Base-by-base conservation (phyloP, 1,140 invertebrate genomes). In the Saccostrea echinata region DNA sequence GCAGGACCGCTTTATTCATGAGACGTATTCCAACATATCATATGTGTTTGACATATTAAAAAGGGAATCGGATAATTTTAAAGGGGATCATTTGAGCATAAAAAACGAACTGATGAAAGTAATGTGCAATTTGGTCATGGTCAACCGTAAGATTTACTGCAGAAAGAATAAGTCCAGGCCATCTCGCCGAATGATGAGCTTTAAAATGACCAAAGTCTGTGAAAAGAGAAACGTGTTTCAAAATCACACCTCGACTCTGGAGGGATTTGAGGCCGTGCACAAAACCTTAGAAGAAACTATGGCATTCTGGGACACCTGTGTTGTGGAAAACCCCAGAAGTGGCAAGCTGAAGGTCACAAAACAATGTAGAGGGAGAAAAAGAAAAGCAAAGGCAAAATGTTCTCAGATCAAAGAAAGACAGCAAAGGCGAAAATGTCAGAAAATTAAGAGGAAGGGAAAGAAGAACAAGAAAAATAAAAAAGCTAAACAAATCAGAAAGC, bases 71-170 rank as follows among this genome's bases (percentile, higher is more conserved):
- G 12, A 76, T 8, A 27, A 33, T 30, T 76, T 76, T 11, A 33
- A 30, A 76, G 11, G 27, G 11, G 27, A 76, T 13, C 68, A 33
- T 30, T 76, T 24, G 2, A 33, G 12, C 24, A 27, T 76, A 76
- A 6, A 30, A 76, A 33, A 13, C 27, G 27, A 76, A 76, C 68
- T 76, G 11, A 76, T 9, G 13, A 76, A 76, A 4, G 68, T 76
- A 6, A 11, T 76, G 27, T 76, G 68, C 27, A 76, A 76, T 30
- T 30, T 76, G 68, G 68, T 30, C 3, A 76, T 16, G 16, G 68
- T 76, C 68, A 76, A 33, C 18, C 68, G 68, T 11, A 76, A 76
- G 33, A 33, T 76, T 33, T 27, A 76, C 68, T 76, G 68, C 68
- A 76, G 27, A 33, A 76, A 76, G 16, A 30, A 30, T 35, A 33